A percentile compares a stretch with the other conserved stretches of the same genome.
phyloP scores from a whole-genome alignment of 1,140 invertebrate species.

The Drosophila ercepeae region DNA sequence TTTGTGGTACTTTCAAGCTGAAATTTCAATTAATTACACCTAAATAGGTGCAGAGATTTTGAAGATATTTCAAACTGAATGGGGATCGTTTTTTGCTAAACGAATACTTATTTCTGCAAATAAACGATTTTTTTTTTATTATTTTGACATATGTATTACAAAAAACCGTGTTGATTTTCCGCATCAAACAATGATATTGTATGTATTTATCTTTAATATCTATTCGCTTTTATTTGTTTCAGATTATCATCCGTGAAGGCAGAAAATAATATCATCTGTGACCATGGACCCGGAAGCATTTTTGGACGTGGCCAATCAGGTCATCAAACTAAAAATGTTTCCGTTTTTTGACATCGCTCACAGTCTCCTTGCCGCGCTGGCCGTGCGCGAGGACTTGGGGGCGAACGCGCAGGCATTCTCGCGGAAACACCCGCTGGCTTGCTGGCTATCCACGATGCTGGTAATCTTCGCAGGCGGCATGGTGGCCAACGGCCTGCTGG shows the following conservation, averaged over 20 bases:
- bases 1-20: too few relatives aligned
- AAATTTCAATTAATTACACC: too few relatives aligned
- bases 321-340: constrained; percentile 99
- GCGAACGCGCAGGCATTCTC: constrained; percentile 95
- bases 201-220: too few relatives aligned
- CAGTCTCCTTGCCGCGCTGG: constrained; percentile 94
- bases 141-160: too few relatives aligned
- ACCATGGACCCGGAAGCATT: constrained; percentile 98
- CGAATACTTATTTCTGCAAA: too few relatives aligned
- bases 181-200: too few relatives aligned
- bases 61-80: too few relatives aligned
- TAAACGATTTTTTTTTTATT: too few relatives aligned
- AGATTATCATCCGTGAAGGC: constrained; percentile 66
- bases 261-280: constrained; percentile 63
- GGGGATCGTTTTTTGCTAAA: too few relatives aligned
- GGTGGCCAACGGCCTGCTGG: constrained; percentile 96
- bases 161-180: too few relatives aligned
- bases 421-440: constrained; percentile 97
- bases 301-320: constrained; percentile 98
- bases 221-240: neutral
- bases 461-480: constrained; percentile 99
- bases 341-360: constrained; percentile 99
- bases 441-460: constrained; percentile 98
- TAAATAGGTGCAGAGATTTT: too few relatives aligned
- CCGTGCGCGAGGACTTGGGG: constrained; percentile 97